Conservation (phyloP, 2,113 vertebrate species). For the Corythornis madagascariensis region DNA sequence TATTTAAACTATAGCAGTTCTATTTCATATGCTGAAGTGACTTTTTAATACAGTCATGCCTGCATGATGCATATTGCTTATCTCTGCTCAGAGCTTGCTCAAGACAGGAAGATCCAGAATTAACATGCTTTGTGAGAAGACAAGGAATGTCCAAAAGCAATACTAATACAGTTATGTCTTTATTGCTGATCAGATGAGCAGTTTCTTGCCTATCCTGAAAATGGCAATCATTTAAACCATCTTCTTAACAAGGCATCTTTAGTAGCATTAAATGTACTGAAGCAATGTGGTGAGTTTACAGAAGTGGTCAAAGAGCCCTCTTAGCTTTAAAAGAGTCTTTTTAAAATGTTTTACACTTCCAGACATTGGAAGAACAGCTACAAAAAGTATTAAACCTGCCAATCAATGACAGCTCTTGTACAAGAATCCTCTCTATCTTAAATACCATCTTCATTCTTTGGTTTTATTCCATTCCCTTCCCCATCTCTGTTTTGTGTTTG, state of each 20-base stretch:
- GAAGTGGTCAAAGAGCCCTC: neutral
- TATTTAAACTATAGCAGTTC: neutral
- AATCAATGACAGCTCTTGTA: slow-evolving; percentile 27
- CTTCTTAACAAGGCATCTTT: neutral
- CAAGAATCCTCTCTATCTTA: neutral
- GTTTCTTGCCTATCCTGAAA: neutral
- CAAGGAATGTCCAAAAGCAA: neutral
- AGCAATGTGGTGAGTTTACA: neutral
- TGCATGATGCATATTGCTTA: neutral
- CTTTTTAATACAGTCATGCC: neutral
- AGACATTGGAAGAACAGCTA: neutral
- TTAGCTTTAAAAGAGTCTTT: neutral
- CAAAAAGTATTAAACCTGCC: slow-evolving; percentile 12
- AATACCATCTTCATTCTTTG: slow-evolving; percentile 46
- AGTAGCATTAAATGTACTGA: neutral
- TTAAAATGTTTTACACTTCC: neutral
- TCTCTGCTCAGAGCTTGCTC: neutral
- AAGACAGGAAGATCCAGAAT: slow-evolving; percentile 12
- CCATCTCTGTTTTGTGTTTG: slow-evolving; percentile 23
- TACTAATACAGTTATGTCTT: neutral
- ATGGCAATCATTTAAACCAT: neutral
- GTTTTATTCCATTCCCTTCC: slow-evolving; percentile 38
- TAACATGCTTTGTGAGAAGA: slow-evolving; percentile 2
- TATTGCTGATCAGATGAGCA: neutral
- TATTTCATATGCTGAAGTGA: neutral